Percentiles rank a stretch among this genome's conserved stretches.
Evolutionary conservation across 1,140 invertebrate genomes (phyloP).

Genomic region (Orchestia grillus): DNA sequence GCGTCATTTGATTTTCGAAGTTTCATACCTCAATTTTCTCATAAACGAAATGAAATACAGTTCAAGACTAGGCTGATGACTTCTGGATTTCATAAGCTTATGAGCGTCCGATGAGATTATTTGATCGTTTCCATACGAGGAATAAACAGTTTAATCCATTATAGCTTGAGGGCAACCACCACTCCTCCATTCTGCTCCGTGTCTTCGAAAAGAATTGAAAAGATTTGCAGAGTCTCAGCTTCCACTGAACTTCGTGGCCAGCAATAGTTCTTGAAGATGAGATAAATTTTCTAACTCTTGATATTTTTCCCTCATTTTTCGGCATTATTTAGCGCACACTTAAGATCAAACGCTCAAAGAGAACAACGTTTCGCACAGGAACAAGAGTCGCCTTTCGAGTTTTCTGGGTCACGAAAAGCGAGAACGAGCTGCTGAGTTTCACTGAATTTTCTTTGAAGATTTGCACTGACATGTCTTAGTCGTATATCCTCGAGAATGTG

Average conservation of each 20-base stretch:
- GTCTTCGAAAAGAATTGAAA: background rate
- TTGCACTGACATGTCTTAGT: background rate
- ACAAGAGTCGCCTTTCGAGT: background rate
- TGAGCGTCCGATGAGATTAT: too few relatives aligned
- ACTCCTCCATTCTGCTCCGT: background rate
- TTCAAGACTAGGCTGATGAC: too few relatives aligned
- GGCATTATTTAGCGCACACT: background rate
- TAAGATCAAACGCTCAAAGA: constrained; percentile 11
- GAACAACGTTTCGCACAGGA: background rate
- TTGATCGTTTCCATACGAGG: too few relatives aligned
- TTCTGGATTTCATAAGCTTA: too few relatives aligned
- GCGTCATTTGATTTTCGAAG: too few relatives aligned
- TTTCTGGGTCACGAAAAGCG: background rate
- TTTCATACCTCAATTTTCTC: too few relatives aligned
- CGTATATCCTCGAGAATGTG: background rate
- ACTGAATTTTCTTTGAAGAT: background rate
- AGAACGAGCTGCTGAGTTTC: background rate
- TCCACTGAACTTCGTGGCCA: background rate
- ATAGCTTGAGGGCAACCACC: background rate
- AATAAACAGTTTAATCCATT: background rate
- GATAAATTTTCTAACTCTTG: background rate
- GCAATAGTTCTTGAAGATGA: background rate
- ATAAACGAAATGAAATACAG: too few relatives aligned
- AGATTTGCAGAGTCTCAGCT: background rate
- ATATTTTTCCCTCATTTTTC: background rate